These are phyloP conservation scores for Bufo bufo DNA, from an alignment of 2,113 vertebrate genomes.

Conservation along the genomic window DNA sequence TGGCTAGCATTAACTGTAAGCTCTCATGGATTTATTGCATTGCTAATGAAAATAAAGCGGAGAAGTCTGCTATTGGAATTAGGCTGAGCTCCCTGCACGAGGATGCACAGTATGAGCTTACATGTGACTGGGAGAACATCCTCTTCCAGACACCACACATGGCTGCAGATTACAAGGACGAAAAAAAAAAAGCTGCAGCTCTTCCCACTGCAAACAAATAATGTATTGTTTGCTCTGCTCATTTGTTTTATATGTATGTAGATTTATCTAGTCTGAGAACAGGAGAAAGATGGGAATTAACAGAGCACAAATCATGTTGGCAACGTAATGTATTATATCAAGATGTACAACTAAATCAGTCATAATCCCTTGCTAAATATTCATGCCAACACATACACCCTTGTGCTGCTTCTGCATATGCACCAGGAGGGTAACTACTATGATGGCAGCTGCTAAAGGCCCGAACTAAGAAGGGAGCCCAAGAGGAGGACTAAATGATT, in stretches of 20 bases:
- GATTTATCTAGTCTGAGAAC: neutral
- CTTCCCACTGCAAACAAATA: neutral
- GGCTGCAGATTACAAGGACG: slow-evolving; percentile 43
- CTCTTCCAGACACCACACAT: slow-evolving; percentile 47
- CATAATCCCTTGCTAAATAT: neutral
- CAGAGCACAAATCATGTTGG: neutral
- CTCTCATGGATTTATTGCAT: slow-evolving; percentile 40
- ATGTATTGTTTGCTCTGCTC: neutral
- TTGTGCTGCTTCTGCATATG: neutral
- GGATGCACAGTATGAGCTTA: slow-evolving; percentile 41
- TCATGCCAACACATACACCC: neutral
- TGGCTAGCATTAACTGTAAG: slow-evolving; percentile 13
- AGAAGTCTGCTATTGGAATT: slow-evolving; percentile 46
- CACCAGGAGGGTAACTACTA: too few species aligned
- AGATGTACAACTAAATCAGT: neutral
- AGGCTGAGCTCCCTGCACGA: slow-evolving; percentile 47
- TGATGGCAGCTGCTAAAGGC: too few species aligned
- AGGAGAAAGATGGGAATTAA: neutral
- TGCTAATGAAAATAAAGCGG: slow-evolving; percentile 36
- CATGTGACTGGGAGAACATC: slow-evolving; percentile 51
- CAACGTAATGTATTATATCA: neutral
- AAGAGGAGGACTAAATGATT: too few species aligned
- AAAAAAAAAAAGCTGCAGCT: neutral
- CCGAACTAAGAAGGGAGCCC: too few species aligned
- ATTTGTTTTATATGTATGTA: neutral